Percentiles rank a stretch among this genome's conserved stretches.
phyloP scores from a whole-genome alignment of 2,797 vertebrate genomes.

The Platalea minor region DNA sequence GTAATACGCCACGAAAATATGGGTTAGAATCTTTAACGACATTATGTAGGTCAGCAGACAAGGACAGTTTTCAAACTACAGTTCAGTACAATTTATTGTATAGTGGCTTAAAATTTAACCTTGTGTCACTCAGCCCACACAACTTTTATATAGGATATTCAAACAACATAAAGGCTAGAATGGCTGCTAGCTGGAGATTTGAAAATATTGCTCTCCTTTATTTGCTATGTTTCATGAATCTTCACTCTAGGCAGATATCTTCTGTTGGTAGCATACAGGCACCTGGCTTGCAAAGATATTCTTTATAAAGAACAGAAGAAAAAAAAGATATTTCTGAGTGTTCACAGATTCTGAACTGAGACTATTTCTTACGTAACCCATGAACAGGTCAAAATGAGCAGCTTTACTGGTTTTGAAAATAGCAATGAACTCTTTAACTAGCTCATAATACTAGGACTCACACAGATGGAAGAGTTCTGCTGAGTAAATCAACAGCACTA shows the following conservation, averaged over 20 bases:
- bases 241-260: neutral
- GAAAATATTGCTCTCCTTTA: neutral
- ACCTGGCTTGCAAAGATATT: neutral
- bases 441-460: neutral
- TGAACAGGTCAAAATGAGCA: neutral
- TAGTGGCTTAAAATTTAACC: neutral
- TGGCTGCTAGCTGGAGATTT: neutral
- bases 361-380: neutral
- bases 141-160: neutral
- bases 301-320: neutral
- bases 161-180: neutral
- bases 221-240: neutral
- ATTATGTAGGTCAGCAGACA: neutral
- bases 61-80: neutral
- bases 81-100: neutral
- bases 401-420: neutral
- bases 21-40: neutral
- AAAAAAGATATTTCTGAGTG: neutral
- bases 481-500: neutral
- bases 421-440: neutral
- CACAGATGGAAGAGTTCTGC: neutral
- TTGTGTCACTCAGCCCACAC: neutral
- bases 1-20: neutral
- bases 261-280: neutral
- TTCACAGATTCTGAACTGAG: neutral